Evolutionary conservation across 2,888 invertebrate genomes (phyloP).

Genomic region (Limnephilus lunatus): DNA sequence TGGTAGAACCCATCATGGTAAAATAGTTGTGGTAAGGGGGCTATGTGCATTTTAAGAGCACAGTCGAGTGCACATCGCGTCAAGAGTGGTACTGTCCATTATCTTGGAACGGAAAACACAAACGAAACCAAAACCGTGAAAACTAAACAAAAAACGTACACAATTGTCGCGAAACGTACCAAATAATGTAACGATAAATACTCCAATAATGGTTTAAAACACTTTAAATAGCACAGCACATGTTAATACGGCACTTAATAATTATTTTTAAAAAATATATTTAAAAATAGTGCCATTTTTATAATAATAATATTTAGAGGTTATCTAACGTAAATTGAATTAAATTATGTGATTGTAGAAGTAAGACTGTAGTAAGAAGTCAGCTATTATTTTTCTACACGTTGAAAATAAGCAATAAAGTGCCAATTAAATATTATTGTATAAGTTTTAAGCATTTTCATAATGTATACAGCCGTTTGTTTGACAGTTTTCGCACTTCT

Average conservation of each 20-base stretch:
- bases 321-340: background rate
- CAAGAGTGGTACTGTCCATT: background rate
- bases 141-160: background rate
- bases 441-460: background rate
- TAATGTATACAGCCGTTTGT: background rate
- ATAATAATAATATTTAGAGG: background rate
- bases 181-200: background rate
- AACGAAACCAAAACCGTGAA: background rate
- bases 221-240: background rate
- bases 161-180: background rate
- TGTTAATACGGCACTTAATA: background rate
- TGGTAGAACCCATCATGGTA: background rate
- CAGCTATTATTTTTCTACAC: background rate
- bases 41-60: conserved; percentile 21
- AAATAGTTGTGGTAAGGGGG: background rate
- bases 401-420: background rate
- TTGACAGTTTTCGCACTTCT: conserved; percentile 40
- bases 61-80: conserved; percentile 44
- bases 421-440: background rate
- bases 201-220: background rate
- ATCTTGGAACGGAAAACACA: background rate
- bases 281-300: conserved; percentile 15
- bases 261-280: conserved; percentile 6
- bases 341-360: background rate
- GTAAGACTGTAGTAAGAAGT: background rate